Conservation (phyloP, 2,888 invertebrate genomes). For the Drosophila flavopinicola region DNA sequence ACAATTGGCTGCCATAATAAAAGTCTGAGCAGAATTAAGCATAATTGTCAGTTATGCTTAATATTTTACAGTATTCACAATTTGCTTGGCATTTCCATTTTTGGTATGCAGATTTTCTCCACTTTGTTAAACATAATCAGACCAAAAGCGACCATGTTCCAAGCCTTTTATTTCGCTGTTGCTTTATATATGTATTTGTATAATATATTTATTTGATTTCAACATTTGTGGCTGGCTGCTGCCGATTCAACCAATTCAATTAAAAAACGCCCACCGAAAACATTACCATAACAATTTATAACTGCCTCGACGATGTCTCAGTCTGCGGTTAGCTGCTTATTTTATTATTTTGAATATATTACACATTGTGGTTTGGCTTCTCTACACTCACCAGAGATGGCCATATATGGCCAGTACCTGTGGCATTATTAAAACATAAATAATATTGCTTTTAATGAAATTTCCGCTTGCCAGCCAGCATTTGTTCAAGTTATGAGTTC, state of each 20-base stretch:
- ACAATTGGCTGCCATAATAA: conserved; percentile 27
- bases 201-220: conserved; percentile 64
- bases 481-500: conserved; percentile 68
- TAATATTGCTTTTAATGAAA: conserved; percentile 71
- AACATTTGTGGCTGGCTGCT: conserved; percentile 49
- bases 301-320: conserved; percentile 65
- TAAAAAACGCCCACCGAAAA: conserved; percentile 71
- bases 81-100: conserved; percentile 47
- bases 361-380: conserved; percentile 45
- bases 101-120: conserved; percentile 25
- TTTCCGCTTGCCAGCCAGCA: conserved; percentile 63
- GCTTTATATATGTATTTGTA: conserved; percentile 29
- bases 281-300: conserved; percentile 77
- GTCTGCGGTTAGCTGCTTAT: conserved; percentile 51
- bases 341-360: conserved; percentile 72
- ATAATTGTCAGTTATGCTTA: conserved; percentile 25
- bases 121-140: conserved; percentile 33
- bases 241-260: conserved; percentile 61
- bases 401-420: conserved; percentile 52
- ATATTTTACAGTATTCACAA: conserved; percentile 30
- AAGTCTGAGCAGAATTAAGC: conserved; percentile 3
- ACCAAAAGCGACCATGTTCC: conserved; percentile 34
- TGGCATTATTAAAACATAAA: conserved; percentile 75
- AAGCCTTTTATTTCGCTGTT: conserved; percentile 2
- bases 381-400: conserved; percentile 13